Conservation (phyloP, 2,113 vertebrate genomes). For the Sardina pilchardus region DNA sequence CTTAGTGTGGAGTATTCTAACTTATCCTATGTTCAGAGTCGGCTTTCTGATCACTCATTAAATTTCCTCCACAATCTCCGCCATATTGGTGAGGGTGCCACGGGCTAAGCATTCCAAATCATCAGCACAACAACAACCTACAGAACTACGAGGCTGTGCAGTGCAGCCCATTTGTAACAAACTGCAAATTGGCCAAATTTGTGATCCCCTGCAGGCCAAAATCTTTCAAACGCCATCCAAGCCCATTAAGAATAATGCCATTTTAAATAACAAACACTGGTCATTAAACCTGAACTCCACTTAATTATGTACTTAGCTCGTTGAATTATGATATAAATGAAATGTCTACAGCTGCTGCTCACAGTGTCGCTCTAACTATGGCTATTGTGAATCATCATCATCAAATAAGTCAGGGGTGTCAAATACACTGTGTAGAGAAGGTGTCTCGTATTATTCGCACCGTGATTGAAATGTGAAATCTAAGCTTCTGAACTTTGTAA, state of each 20-base stretch:
- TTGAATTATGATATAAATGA: not conserved
- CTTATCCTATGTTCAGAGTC: not conserved
- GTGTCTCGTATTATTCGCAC: not conserved
- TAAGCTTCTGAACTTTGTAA: not conserved
- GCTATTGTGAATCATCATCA: not conserved
- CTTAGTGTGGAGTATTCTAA: not conserved
- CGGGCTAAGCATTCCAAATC: not conserved
- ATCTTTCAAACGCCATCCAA: not conserved
- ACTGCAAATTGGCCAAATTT: not conserved
- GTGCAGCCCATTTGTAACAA: not conserved
- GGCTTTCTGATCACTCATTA: not conserved
- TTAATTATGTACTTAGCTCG: not conserved
- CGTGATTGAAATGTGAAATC: not conserved
- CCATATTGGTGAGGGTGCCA: not conserved
- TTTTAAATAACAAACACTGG: slow-evolving; percentile 3
- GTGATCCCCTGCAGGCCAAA: slow-evolving; percentile 3
- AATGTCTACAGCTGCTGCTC: not conserved
- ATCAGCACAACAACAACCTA: slow-evolving; percentile 6
- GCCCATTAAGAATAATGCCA: not conserved
- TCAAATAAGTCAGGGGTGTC: not conserved
- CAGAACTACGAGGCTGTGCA: not conserved
- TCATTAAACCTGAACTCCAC: not conserved
- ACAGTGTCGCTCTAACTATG: not conserved
- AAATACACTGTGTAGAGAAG: not conserved
- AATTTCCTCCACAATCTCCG: not conserved